Evolutionary conservation across 1,140 invertebrate species (phyloP).

Genomic region (Dolichoris vasculosae): DNA sequence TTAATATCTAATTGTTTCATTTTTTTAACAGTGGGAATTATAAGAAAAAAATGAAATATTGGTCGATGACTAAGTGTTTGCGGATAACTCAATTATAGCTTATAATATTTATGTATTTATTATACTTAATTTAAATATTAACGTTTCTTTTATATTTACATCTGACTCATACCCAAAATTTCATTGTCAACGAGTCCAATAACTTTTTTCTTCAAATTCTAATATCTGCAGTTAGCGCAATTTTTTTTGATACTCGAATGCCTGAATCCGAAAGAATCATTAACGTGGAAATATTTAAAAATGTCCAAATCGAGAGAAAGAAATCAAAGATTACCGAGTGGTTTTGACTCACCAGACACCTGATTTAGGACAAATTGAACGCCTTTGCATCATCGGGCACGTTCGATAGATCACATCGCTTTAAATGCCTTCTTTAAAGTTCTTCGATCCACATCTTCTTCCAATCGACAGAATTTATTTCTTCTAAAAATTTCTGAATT

Average conservation of each 20-base stretch:
- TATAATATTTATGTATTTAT: background rate
- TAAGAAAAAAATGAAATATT: too few species aligned
- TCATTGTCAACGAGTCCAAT: background rate
- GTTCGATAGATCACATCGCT: constrained; percentile 50
- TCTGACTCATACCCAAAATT: background rate
- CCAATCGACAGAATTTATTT: background rate
- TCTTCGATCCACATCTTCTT: background rate
- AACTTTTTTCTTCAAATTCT: background rate
- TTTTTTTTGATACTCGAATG: background rate
- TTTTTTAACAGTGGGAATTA: too few species aligned
- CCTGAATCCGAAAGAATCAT: background rate
- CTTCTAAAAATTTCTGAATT: background rate
- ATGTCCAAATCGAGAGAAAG: background rate
- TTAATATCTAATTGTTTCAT: too few species aligned
- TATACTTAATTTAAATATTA: constrained; percentile 4
- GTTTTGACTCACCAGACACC: constrained; percentile 25
- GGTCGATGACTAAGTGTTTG: too few species aligned
- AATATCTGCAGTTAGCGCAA: background rate
- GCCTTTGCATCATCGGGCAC: constrained; percentile 48
- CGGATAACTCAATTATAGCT: background rate
- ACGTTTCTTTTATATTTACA: background rate
- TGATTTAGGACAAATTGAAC: constrained; percentile 46
- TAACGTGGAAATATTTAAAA: constrained; percentile 32
- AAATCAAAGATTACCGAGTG: background rate
- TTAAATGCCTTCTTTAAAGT: constrained; percentile 27